phyloP scores from a whole-genome alignment of 2,113 vertebrate genomes.

The Delphinapterus leucas region DNA sequence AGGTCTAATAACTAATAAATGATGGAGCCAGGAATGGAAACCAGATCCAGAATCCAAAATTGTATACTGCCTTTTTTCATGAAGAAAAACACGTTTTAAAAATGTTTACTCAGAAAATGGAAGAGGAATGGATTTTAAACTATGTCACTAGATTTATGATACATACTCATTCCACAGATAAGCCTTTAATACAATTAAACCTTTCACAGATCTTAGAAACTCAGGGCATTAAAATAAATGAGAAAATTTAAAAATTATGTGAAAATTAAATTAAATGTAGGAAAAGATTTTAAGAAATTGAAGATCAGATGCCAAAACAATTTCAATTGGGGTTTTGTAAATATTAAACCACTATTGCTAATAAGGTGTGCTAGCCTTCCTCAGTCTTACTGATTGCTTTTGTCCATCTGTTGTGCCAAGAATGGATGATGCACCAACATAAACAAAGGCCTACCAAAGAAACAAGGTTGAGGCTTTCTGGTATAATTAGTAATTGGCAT shows the following conservation, averaged over 20 bases:
- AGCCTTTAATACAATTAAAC: slow-evolving; percentile 13
- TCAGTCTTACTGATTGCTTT: neutral
- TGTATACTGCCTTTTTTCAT: neutral
- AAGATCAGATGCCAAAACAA: neutral
- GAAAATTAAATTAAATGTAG: neutral
- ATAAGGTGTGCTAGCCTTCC: neutral
- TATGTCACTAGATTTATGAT: neutral
- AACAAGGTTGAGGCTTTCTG: neutral
- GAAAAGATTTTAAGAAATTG: slow-evolving; percentile 10
- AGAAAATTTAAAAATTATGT: neutral
- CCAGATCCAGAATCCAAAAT: neutral
- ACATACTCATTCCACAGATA: neutral
- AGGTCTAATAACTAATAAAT: neutral
- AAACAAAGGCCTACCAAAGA: neutral
- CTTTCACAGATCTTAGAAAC: slow-evolving; percentile 34
- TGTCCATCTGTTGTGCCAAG: neutral
- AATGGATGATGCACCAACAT: neutral
- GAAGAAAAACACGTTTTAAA: neutral
- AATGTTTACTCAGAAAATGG: slow-evolving; percentile 5
- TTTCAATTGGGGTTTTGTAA: neutral
- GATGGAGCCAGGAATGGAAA: neutral
- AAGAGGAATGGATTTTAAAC: slow-evolving; percentile 21
- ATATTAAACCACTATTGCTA: neutral
- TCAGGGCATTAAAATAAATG: neutral
- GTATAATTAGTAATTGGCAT: neutral